Evolutionary conservation across 2,113 vertebrate species (phyloP).

Genomic region (Lampris megalopsis): DNA sequence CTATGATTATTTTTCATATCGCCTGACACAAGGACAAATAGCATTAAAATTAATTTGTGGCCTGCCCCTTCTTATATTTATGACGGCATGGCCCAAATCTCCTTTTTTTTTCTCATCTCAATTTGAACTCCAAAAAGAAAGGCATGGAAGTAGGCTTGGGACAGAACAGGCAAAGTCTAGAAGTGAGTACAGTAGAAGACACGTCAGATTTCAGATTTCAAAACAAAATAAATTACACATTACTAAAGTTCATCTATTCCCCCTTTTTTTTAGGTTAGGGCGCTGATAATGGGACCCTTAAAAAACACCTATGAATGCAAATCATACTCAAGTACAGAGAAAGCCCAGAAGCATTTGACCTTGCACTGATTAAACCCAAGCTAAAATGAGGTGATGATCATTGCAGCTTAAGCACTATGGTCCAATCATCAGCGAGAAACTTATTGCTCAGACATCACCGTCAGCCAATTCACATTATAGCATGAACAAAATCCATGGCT

Average conservation of each 20-base stretch:
- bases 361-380: not conserved
- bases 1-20: no score
- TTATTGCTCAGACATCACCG: not conserved
- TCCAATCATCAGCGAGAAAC: conserved; percentile 6
- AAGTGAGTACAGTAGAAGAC: not conserved
- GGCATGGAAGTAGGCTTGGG: not conserved
- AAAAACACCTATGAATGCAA: not conserved
- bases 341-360: conserved; percentile 13
- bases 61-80: not conserved
- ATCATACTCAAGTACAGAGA: not conserved
- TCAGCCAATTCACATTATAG: no score
- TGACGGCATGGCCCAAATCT: not conserved
- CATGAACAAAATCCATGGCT: no score
- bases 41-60: not conserved
- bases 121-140: not conserved
- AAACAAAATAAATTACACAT: not conserved
- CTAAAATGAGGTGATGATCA: not conserved
- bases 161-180: not conserved
- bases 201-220: no score
- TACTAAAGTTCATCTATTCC: not conserved
- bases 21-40: no score
- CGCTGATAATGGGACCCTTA: not conserved
- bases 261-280: not conserved
- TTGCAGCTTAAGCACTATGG: not conserved
- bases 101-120: not conserved